Evolutionary conservation across 92 coral and sea anemone genomes (phyloP).

Genomic region (Palythoa caribaeorum): DNA sequence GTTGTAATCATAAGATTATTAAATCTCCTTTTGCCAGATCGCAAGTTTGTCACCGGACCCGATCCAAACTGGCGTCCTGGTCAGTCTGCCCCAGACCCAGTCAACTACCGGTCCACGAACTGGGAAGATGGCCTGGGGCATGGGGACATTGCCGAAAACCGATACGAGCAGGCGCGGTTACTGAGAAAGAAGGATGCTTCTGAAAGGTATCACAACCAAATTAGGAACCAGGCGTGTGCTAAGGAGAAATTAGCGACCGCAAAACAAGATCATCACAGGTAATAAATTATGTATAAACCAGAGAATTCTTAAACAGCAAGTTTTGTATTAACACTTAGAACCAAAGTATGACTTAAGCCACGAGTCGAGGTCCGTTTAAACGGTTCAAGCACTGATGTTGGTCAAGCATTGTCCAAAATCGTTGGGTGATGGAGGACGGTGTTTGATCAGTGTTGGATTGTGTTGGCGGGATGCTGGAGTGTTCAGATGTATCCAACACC

Average conservation of each 20-base stretch:
- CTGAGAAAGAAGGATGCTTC: constrained; percentile 81
- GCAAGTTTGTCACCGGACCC: constrained; percentile 76
- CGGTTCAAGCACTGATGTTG: too few relatives aligned
- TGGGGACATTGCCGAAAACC: constrained; percentile 78
- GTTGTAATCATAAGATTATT: background rate
- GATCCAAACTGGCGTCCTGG: constrained; percentile 92
- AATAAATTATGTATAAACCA: background rate
- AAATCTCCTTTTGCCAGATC: constrained; percentile 60
- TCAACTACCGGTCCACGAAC: constrained; percentile 55
- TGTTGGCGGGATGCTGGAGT: too few relatives aligned
- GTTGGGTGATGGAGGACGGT: too few relatives aligned
- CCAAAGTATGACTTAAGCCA: too few relatives aligned
- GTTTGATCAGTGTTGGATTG: too few relatives aligned
- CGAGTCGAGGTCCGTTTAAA: too few relatives aligned
- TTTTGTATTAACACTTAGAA: too few relatives aligned
- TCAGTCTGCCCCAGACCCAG: constrained; percentile 50
- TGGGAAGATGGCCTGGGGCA: constrained; percentile 98
- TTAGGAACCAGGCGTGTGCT: constrained; percentile 72
- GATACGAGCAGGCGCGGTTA: constrained; percentile 66
- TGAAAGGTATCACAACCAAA: constrained; percentile 80
- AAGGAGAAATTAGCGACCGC: constrained; percentile 76
- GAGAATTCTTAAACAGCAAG: background rate
- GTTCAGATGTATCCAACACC: too few relatives aligned
- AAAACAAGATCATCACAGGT: constrained; percentile 89
- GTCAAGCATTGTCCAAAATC: too few relatives aligned